These are phyloP conservation scores for Drosophila pachea DNA, from an alignment of 1,140 invertebrate genomes.

Conservation along the genomic window DNA sequence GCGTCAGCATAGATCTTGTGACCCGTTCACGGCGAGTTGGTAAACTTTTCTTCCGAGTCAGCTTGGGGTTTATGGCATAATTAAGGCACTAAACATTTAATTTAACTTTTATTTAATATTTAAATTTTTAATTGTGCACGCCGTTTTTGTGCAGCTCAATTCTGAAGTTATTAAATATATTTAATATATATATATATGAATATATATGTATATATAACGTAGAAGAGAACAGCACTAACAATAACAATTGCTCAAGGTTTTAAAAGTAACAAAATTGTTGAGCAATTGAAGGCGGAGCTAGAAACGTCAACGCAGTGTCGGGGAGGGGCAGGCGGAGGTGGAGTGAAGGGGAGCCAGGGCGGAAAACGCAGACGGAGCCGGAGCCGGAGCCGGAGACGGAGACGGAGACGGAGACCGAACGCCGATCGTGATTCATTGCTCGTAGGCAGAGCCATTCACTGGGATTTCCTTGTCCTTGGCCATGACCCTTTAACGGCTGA, in stretches of 20 bases:
- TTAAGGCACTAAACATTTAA: slow-evolving; percentile 46
- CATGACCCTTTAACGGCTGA: slow-evolving; percentile 76
- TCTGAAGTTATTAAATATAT: slow-evolving; percentile 61
- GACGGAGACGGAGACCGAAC: slow-evolving; percentile 6
- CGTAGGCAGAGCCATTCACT: slow-evolving; percentile 61
- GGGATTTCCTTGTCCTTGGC: slow-evolving; percentile 77
- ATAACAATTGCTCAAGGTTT: slow-evolving; percentile 62
- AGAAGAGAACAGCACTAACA: slow-evolving; percentile 39
- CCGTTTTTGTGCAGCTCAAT: slow-evolving; percentile 43
- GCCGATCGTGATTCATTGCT: slow-evolving; percentile 59
- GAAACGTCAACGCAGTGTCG: slow-evolving; percentile 17
- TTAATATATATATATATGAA: no score
- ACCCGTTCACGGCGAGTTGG: slow-evolving; percentile 16
- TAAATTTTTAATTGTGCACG: slow-evolving; percentile 66
- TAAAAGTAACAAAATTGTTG: slow-evolving; percentile 67
- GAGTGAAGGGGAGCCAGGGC: not conserved
- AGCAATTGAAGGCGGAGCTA: slow-evolving; percentile 26
- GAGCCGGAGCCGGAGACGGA: slow-evolving; percentile 30
- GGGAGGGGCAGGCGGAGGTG: slow-evolving; percentile 22
- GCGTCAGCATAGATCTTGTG: slow-evolving; percentile 8
- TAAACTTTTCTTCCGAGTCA: slow-evolving; percentile 62
- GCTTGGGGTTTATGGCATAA: slow-evolving; percentile 31
- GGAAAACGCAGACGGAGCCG: not conserved
- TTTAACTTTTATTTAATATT: slow-evolving; percentile 60
- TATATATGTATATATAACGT: not conserved